Percentiles rank a stretch among this genome's conserved stretches.
Evolutionary conservation across 2,113 vertebrate genomes (phyloP).

Genomic region (Coptodon rendalli): DNA sequence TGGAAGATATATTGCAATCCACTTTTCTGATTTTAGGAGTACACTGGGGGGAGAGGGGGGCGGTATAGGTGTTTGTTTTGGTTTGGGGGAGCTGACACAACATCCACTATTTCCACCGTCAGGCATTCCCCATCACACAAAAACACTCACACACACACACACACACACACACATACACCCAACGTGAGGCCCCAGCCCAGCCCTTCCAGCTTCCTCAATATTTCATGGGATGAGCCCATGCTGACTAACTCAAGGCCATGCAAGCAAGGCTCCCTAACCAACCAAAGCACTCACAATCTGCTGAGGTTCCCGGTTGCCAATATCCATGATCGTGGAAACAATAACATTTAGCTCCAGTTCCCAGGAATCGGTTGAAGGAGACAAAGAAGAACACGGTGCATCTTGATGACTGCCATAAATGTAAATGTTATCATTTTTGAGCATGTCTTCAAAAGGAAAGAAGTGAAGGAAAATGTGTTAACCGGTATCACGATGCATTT

Average conservation of each 20-base stretch:
- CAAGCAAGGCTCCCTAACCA: conserved; percentile 35
- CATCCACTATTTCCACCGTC: conserved; percentile 47
- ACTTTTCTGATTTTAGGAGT: conserved; percentile 53
- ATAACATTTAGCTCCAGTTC: conserved; percentile 44
- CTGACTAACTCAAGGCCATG: conserved; percentile 68
- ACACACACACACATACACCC: neutral
- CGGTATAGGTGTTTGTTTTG: conserved; percentile 62
- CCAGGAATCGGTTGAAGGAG: conserved; percentile 22
- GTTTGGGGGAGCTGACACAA: conserved; percentile 60
- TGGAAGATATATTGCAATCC: conserved; percentile 50
- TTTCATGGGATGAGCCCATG: conserved; percentile 64
- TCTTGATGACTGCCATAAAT: neutral
- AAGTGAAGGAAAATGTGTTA: neutral
- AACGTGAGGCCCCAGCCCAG: conserved; percentile 39
- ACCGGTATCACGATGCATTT: neutral
- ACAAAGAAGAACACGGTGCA: conserved; percentile 4
- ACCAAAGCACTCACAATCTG: conserved; percentile 38
- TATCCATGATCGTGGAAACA: conserved; percentile 39
- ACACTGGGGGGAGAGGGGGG: conserved; percentile 10
- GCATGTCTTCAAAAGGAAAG: neutral
- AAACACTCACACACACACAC: neutral
- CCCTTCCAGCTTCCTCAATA: conserved; percentile 65
- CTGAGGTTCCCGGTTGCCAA: conserved; percentile 38
- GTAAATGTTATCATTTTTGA: neutral
- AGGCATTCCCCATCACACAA: conserved; percentile 27